A percentile compares a stretch with the other conserved stretches of the same genome.
Evolutionary conservation across 2,113 vertebrate genomes (phyloP).

Genomic region (Rhinolophus sinicus): DNA sequence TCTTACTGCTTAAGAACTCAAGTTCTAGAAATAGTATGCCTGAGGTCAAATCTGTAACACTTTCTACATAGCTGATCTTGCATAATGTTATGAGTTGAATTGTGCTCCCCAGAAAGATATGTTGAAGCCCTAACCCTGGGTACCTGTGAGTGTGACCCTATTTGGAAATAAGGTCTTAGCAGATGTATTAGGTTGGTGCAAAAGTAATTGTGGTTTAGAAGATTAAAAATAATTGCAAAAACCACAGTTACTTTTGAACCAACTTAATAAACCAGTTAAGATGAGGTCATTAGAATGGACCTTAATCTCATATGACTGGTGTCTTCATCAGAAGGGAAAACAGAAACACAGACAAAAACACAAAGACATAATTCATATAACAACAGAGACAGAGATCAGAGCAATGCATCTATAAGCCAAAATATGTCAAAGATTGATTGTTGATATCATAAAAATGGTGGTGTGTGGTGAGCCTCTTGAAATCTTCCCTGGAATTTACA

Average conservation of each 20-base stretch:
- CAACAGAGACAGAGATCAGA: neutral
- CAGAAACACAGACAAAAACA: neutral
- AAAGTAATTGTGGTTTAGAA: no score
- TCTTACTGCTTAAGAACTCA: neutral
- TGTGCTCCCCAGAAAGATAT: neutral
- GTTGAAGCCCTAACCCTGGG: neutral
- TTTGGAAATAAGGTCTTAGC: neutral
- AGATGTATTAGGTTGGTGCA: neutral
- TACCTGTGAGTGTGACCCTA: neutral
- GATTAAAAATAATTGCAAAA: no score
- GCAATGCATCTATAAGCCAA: neutral
- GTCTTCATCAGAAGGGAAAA: neutral
- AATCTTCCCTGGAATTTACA: no score
- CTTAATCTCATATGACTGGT: neutral
- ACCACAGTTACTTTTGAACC: no score
- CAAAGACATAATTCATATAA: neutral
- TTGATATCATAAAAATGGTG: no score
- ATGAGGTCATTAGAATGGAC: neutral
- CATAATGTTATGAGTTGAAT: neutral
- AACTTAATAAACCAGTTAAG: neutral
- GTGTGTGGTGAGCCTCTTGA: no score
- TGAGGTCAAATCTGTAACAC: neutral
- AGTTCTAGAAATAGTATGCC: neutral
- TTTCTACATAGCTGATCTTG: neutral
- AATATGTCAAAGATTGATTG: no score